Evolutionary conservation across 2,888 invertebrate species (phyloP), one percentile per base, ranked within the genome.

Genomic region (Lobophora halterata): DNA sequence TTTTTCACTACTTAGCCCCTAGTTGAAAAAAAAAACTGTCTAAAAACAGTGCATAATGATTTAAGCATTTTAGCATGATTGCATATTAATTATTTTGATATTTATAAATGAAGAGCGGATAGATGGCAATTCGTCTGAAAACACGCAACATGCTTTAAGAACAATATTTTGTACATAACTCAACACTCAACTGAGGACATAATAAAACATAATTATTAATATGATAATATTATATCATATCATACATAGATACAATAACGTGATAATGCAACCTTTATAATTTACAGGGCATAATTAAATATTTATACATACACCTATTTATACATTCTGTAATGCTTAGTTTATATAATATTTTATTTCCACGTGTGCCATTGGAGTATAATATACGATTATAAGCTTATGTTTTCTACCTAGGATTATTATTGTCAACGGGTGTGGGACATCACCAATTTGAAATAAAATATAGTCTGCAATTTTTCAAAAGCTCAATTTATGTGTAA

Each of bases 121-220:
- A n/a, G n/a, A n/a, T n/a, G n/a, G n/a, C n/a, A n/a, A 37, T 30
- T 37, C 33, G 17, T 33, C 25, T 12, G 28, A 30, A 33, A 61
- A 75, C 75, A 76, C 79, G 71, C 77, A 75, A 72, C 76, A 79
- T 77, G 78, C 77, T 67, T 72, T 68, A n/a, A 68, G 53, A 65
- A 66, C 56, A 60, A 58, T 65, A 54, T 71, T 72, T 75, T 66
- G 65, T 71, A 55, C 58, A 65, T 67, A 76, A 65, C 61, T 65
- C 51, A 71, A 65, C 55, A 65, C 61, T 65, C 51, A 71, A 65
- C 55, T 49, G 55, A 55, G 29, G 34, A 26, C 26, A 42, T 31
- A 46, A 48, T 45, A 46, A 38, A 66, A 62, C 48, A 47, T 44
- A 60, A 55, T 49, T 46, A 45, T 55, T 39, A 42, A 21, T 42